Base-by-base conservation (phyloP, 1,140 invertebrate genomes). In the Cotesia glomerata region DNA sequence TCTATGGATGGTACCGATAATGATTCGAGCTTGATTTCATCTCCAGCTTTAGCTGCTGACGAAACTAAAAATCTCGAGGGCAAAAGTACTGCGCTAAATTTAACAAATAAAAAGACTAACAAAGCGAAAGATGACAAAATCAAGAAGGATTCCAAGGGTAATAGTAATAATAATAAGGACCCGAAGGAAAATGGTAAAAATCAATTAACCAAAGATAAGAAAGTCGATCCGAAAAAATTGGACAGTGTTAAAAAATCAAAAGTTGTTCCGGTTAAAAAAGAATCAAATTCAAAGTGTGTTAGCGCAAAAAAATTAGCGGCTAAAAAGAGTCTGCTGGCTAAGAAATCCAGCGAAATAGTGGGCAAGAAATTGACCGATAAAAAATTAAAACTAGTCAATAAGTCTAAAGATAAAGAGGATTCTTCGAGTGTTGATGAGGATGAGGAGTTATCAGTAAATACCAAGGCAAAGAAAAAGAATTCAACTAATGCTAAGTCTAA, bases 341-440 rank as follows among this genome's bases (percentile, higher is more conserved):
- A 87, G 61, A 87, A 86, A 58, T 75, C 82, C 58, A 77, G 80
- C 71, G 75, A 79, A 51, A 79, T 82, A n/a, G 76, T 84, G 16
- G 79, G 79, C 52, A 86, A 86, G 56, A 87, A 84, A 70, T 75
- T 84, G 51, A 76, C 83, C 8, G 82, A 84, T 71, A 87, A 86
- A 62, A 87, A 86, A 78, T 77, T 84, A 69, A 87, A 86, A 52
- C 80, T 86, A 84, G 82, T 84, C 77, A 86, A 86, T 18, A 63
- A 79, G 5, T 80, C 76, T 49, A 77, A 75, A 16, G 67, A 71
- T 8, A 71, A 75, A 36, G 54, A 75, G n/a, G 75, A 76, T 49
- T 62, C 59, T 26, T 71, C 36, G 2, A 7, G 13, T 35, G 13
- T 69, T 13, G 78, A 80, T 81, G 74, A 82, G 75, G 68, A 65